phyloP scores from a whole-genome alignment of 1,140 invertebrate genomes.

The Plectus sambesii region DNA sequence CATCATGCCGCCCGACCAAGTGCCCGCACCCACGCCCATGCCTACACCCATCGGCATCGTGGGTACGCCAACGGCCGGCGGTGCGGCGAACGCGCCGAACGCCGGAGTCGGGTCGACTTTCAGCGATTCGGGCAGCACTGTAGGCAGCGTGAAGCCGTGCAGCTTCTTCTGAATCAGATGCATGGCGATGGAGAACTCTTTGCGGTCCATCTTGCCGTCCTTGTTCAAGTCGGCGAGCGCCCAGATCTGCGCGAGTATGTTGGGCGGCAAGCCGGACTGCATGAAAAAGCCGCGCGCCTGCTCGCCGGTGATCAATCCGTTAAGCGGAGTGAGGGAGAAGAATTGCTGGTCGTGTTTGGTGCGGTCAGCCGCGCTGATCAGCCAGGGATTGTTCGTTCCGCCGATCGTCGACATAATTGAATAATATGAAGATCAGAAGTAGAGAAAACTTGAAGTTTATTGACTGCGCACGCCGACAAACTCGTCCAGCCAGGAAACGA shows the following conservation, averaged over 20 bases:
- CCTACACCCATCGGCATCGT: constrained; percentile 2
- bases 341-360: constrained; percentile 82
- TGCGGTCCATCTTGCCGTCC: constrained; percentile 89
- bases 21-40: too few species aligned
- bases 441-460: too few species aligned
- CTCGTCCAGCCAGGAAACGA: too few species aligned
- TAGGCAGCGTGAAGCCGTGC: constrained; percentile 76
- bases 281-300: constrained; percentile 88
- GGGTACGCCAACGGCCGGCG: background rate
- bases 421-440: too few species aligned
- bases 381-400: constrained; percentile 87
- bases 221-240: constrained; percentile 80
- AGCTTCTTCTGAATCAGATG: constrained; percentile 89
- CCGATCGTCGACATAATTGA: too few species aligned
- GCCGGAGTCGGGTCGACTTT: constrained; percentile 42
- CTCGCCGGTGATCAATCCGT: constrained; percentile 77
- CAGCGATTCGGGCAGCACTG: constrained; percentile 64
- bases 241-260: constrained; percentile 71
- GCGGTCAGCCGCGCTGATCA: constrained; percentile 71
- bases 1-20: constrained; percentile 21
- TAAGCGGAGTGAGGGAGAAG: constrained; percentile 66
- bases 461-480: too few species aligned
- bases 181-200: constrained; percentile 93
- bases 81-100: background rate
- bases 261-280: constrained; percentile 74